Evolutionary conservation across 2,888 invertebrate species (phyloP), one percentile per base, ranked within the genome.

Genomic region (Sminthurinus aureus): DNA sequence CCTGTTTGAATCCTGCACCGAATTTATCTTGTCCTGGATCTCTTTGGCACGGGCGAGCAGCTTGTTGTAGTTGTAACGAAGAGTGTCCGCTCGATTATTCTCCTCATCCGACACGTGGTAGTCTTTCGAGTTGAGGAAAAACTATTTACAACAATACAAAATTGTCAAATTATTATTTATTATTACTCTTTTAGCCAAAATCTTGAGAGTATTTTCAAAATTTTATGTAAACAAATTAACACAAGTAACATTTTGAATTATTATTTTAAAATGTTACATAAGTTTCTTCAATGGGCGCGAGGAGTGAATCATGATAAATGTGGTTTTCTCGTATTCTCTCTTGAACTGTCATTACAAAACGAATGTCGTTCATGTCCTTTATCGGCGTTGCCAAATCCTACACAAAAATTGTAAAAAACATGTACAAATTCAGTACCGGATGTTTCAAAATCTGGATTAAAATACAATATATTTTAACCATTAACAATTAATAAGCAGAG

Each of bases 341-440:
- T 79, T 96, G 91, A 85, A 95, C 95, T 89, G 93, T 91, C 96
- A 97, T 96, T 0, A 95, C 95, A 50, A 94, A 90, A 89, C 96
- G 93, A 52, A 92, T 90, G 89, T 91, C 91, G 85, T 91, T 90
- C 85, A 95, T 91, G 90, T 96, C 95, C 89, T 94, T 94, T 51
- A 96, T 93, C 38, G 93, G 93, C 87, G 94, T 93, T 13, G 91
- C 90, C 88, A 96, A 91, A 50, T 94, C 92, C 89, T 83, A n/a
- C 13, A 67, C 9, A 12, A 58, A 58, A 58, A 58, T 12, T 58
- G 9, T 58, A 58, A 58, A 58, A 12, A 18, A 18, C 8, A 67
- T 18, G 8, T 18, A 18, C 18, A n/a, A 12, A n/a, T n/a, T 9
- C 12, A 67, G n/a, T 67, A n/a, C 67, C n/a, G 13, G n/a, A 67